Conservation (phyloP, 2,888 invertebrate genomes). For the Teleogryllus oceanicus region DNA sequence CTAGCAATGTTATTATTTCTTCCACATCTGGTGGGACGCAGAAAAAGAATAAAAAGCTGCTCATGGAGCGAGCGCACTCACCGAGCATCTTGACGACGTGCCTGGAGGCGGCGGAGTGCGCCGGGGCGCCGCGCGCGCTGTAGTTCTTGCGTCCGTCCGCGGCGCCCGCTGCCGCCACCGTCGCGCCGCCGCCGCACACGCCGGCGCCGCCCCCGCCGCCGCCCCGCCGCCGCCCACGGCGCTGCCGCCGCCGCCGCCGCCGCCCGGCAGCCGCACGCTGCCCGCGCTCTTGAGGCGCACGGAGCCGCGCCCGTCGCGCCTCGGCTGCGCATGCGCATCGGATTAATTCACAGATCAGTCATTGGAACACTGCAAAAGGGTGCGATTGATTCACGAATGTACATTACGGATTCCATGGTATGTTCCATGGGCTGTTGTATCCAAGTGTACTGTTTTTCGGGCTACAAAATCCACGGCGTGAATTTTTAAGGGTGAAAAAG, state of each 20-base stretch:
- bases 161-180: neutral
- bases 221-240: neutral
- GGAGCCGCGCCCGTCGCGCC: slow-evolving; percentile 51
- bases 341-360: too few relatives aligned
- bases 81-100: slow-evolving; percentile 50
- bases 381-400: too few relatives aligned
- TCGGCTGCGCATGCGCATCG: neutral
- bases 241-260: slow-evolving; percentile 40
- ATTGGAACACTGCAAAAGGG: too few relatives aligned
- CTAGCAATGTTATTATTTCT: too few relatives aligned
- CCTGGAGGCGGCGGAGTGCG: slow-evolving; percentile 31
- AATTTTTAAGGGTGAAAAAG: too few relatives aligned
- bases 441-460: too few relatives aligned
- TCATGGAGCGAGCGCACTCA: slow-evolving; percentile 42
- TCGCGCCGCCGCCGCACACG: slow-evolving; percentile 19
- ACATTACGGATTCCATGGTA: too few relatives aligned
- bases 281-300: slow-evolving; percentile 48
- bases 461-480: too few relatives aligned
- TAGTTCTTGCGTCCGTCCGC: slow-evolving; percentile 32
- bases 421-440: too few relatives aligned
- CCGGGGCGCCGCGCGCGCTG: slow-evolving; percentile 25
- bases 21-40: too few relatives aligned
- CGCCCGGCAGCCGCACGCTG: slow-evolving; percentile 51
- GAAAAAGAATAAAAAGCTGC: too few relatives aligned
- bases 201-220: slow-evolving; percentile 21